phyloP scores from a whole-genome alignment of 2,113 vertebrate genomes.

The Zapornia atra region DNA sequence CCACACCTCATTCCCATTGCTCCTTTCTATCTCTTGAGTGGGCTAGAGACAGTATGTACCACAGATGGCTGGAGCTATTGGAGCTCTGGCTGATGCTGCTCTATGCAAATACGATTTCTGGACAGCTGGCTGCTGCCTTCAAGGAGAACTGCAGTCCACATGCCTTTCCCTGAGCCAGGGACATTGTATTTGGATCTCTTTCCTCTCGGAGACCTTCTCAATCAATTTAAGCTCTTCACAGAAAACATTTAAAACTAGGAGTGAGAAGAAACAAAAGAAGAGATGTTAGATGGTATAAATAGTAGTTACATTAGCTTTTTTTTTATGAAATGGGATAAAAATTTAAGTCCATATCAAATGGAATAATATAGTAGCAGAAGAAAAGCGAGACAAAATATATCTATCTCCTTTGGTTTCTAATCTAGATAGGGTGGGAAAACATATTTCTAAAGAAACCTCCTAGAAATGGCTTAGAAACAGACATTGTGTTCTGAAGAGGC shows the following conservation, averaged over 20 bases:
- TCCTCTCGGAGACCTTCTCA: not conserved
- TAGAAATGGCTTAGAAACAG: not conserved
- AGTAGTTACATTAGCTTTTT: not conserved
- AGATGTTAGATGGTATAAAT: not conserved
- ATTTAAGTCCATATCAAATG: not conserved
- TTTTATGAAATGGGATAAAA: not conserved
- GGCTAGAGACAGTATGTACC: not conserved
- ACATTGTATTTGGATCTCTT: not conserved
- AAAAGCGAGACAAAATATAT: not conserved
- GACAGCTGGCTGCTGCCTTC: not conserved
- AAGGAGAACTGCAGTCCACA: fast-evolving
- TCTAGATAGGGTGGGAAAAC: not conserved
- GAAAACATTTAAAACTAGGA: not conserved
- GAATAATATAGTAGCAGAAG: not conserved
- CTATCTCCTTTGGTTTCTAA: not conserved
- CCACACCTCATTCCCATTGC: not conserved
- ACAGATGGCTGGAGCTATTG: fast-evolving
- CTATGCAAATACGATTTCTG: not conserved
- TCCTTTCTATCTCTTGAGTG: not conserved
- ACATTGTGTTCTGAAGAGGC: not conserved
- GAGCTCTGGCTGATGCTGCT: not conserved
- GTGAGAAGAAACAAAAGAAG: not conserved
- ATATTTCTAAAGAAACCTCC: not conserved
- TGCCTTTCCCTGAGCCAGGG: not conserved
- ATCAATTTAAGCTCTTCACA: fast-evolving